Evolutionary conservation across 2,113 vertebrate species (phyloP).

Genomic region (Baryphthengus martii): DNA sequence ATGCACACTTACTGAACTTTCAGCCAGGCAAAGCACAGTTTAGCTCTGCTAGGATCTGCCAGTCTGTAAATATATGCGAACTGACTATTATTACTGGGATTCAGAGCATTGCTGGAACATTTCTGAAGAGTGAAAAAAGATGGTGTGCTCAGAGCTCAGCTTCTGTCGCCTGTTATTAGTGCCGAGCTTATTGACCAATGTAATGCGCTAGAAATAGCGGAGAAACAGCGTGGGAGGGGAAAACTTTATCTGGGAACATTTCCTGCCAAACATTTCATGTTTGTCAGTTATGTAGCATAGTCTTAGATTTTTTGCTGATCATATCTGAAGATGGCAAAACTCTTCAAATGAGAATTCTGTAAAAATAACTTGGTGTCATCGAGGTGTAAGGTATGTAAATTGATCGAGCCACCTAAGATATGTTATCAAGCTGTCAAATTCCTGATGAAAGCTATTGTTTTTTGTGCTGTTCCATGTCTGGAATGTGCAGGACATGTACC

Average conservation of each 20-base stretch:
- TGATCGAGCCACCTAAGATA: slow-evolving; percentile 41
- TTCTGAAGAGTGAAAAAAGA: not conserved
- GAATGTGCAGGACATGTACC: slow-evolving; percentile 94
- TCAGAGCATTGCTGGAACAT: not conserved
- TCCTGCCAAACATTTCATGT: slow-evolving; percentile 40
- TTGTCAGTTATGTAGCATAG: slow-evolving; percentile 25
- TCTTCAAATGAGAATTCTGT: slow-evolving; percentile 20
- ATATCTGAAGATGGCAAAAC: slow-evolving; percentile 45
- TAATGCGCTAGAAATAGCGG: not conserved
- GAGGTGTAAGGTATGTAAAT: slow-evolving; percentile 38
- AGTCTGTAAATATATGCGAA: not conserved
- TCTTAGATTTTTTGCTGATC: slow-evolving; percentile 40
- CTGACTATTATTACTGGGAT: not conserved
- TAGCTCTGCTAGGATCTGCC: not conserved
- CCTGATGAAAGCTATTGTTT: slow-evolving; percentile 86
- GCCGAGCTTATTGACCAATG: not conserved
- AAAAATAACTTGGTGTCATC: not conserved
- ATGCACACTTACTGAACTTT: not conserved
- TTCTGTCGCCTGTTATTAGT: not conserved
- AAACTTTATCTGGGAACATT: slow-evolving; percentile 52
- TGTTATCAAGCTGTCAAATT: slow-evolving; percentile 71
- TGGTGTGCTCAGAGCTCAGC: not conserved
- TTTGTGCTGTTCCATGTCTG: slow-evolving; percentile 91
- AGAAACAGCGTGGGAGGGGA: slow-evolving; percentile 31
- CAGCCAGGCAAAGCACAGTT: not conserved